phyloP scores from a whole-genome alignment of 2,888 invertebrate species.

The Chelonus formosanus region DNA sequence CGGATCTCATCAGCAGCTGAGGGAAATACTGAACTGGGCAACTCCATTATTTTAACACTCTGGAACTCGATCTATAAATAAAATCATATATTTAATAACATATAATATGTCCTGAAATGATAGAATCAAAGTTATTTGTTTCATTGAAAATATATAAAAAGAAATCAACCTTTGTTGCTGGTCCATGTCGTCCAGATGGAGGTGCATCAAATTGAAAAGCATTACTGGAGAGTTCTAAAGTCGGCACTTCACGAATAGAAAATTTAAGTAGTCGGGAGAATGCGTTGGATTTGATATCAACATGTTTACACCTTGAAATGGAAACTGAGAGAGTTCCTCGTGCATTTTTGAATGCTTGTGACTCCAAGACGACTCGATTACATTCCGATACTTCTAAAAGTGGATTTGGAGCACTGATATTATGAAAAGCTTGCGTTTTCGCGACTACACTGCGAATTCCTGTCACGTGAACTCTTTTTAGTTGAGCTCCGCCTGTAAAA shows the following conservation, averaged over 20 bases:
- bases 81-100: not conserved
- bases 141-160: too few relatives aligned
- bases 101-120: too few relatives aligned
- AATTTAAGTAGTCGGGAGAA: slow-evolving; percentile 75
- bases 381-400: slow-evolving; percentile 72
- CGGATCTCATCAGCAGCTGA: slow-evolving; percentile 72
- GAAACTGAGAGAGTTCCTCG: slow-evolving; percentile 73
- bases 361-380: slow-evolving; percentile 71
- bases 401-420: slow-evolving; percentile 70
- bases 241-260: slow-evolving; percentile 69
- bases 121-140: too few relatives aligned
- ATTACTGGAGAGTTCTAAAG: slow-evolving; percentile 69
- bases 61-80: slow-evolving; percentile 72
- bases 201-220: slow-evolving; percentile 74
- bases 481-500: slow-evolving; percentile 68
- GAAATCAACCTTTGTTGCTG: slow-evolving; percentile 64
- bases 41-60: slow-evolving; percentile 69
- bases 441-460: slow-evolving; percentile 68
- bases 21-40: slow-evolving; percentile 72
- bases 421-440: slow-evolving; percentile 71
- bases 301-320: slow-evolving; percentile 69
- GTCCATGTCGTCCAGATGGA: slow-evolving; percentile 72
- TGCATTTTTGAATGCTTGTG: slow-evolving; percentile 72
- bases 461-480: slow-evolving; percentile 69
- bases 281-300: slow-evolving; percentile 71